Evolutionary conservation across 2,888 invertebrate genomes (phyloP).

Genomic region (Seira ritae): DNA sequence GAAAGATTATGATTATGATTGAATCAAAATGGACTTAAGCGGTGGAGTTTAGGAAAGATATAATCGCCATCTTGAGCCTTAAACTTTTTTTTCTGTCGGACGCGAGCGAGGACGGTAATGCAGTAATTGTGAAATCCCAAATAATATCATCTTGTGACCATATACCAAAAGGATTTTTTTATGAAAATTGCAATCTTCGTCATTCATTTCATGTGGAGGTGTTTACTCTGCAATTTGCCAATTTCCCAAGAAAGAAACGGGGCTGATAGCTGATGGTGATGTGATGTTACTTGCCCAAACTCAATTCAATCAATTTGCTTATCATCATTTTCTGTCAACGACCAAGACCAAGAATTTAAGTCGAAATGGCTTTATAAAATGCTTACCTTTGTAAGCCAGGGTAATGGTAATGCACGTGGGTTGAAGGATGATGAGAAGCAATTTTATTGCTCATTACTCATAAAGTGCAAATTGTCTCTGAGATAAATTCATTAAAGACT

Average conservation of each 20-base stretch:
- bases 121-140: slow-evolving; percentile 32
- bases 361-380: slow-evolving; percentile 49
- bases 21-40: slow-evolving; percentile 10
- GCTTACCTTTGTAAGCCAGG: too few species aligned
- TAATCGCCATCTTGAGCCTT: too few species aligned
- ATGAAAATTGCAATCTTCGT: too few species aligned
- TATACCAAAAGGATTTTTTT: not conserved
- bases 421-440: too few species aligned
- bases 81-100: too few species aligned
- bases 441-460: too few species aligned
- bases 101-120: too few species aligned
- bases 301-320: slow-evolving; percentile 58
- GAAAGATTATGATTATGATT: not conserved
- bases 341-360: too few species aligned
- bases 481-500: slow-evolving; percentile 57
- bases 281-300: too few species aligned
- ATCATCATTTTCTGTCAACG: slow-evolving; percentile 56
- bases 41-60: slow-evolving; percentile 16
- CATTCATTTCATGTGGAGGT: too few species aligned
- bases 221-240: slow-evolving; percentile 42
- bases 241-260: slow-evolving; percentile 51
- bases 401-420: slow-evolving; percentile 53
- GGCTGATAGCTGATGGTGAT: too few species aligned
- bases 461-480: slow-evolving; percentile 48
- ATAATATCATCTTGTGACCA: slow-evolving; percentile 33